A percentile compares a stretch with the other conserved stretches of the same genome.
These are phyloP conservation scores for Drosophila teissieri DNA, from an alignment of 1,140 invertebrate species.

Conservation along the genomic window DNA sequence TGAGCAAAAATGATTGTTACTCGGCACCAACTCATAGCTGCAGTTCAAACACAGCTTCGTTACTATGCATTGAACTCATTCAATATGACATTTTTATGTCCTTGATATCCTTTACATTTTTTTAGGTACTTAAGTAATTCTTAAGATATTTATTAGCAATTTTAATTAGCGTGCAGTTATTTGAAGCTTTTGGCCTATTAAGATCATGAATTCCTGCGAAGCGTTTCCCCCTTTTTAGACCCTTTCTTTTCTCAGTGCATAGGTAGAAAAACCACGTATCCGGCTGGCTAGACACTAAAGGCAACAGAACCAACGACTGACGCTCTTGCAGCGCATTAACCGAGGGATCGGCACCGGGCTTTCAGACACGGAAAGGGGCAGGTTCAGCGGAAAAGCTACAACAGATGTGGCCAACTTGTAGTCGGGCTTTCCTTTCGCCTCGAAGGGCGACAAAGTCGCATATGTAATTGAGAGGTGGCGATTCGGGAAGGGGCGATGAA, in stretches of 20 bases:
- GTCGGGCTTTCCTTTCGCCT: constrained; percentile 14
- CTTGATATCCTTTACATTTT: no score
- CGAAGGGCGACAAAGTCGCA: constrained; percentile 63
- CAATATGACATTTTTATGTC: no score
- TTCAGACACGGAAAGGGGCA: not conserved
- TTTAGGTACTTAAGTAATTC: no score
- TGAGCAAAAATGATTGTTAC: not conserved
- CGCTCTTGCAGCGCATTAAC: constrained; percentile 42
- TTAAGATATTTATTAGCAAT: no score
- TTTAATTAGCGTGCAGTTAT: no score
- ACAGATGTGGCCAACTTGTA: constrained; percentile 61
- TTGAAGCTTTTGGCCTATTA: no score
- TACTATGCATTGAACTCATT: no score
- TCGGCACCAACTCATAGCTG: not conserved
- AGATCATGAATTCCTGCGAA: no score
- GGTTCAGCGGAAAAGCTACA: constrained; percentile 35
- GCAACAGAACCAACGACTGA: constrained; percentile 15
- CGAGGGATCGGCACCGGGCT: constrained; percentile 14
- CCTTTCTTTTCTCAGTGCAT: not conserved
- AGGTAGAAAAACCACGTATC: constrained; percentile 19
- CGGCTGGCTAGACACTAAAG: constrained; percentile 49
- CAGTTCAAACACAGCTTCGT: no score
- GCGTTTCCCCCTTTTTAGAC: not conserved
- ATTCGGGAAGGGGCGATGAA: constrained; percentile 24
- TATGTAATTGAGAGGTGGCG: constrained; percentile 57